These are phyloP conservation scores for Rhinatrema bivittatum DNA, from an alignment of 2,797 vertebrate species.

Conservation along the genomic window DNA sequence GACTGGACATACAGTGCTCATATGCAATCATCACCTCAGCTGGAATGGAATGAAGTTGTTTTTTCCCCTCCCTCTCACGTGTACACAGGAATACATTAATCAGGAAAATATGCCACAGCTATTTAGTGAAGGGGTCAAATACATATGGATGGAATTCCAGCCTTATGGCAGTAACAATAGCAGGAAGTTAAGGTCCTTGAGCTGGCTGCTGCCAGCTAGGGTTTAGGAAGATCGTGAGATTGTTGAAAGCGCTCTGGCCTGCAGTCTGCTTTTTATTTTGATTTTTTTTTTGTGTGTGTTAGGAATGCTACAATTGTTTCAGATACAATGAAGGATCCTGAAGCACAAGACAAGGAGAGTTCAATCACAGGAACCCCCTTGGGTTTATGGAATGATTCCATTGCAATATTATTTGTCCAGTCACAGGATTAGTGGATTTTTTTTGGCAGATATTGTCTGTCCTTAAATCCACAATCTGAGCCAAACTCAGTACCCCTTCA, in stretches of 20 bases:
- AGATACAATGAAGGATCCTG: slow-evolving; percentile 3
- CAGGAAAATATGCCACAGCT: slow-evolving; percentile 46
- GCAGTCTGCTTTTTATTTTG: slow-evolving; percentile 12
- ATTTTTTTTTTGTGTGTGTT: slow-evolving; percentile 28
- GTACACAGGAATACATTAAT: slow-evolving; percentile 53
- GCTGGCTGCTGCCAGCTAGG: slow-evolving; percentile 16
- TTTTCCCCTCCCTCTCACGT: slow-evolving; percentile 15
- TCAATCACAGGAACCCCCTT: slow-evolving; percentile 26
- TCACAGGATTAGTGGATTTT: too few species aligned
- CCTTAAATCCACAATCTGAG: too few species aligned
- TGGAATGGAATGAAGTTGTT: neutral
- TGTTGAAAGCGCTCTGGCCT: slow-evolving; percentile 34
- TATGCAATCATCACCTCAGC: neutral
- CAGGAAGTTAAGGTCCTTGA: slow-evolving; percentile 51
- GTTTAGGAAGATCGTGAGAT: slow-evolving; percentile 8
- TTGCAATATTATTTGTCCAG: neutral
- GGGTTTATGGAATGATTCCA: slow-evolving; percentile 7
- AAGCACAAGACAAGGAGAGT: slow-evolving; percentile 20
- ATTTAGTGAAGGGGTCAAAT: slow-evolving; percentile 53
- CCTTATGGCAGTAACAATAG: slow-evolving; percentile 45
- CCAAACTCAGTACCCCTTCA: too few species aligned
- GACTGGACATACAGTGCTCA: neutral
- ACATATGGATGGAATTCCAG: slow-evolving; percentile 62
- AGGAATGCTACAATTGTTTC: slow-evolving; percentile 34
- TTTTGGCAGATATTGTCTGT: too few species aligned